Percentiles rank a stretch among this genome's conserved stretches.
phyloP scores from a whole-genome alignment of 2,888 invertebrate genomes.

The Stenodera caucasica region DNA sequence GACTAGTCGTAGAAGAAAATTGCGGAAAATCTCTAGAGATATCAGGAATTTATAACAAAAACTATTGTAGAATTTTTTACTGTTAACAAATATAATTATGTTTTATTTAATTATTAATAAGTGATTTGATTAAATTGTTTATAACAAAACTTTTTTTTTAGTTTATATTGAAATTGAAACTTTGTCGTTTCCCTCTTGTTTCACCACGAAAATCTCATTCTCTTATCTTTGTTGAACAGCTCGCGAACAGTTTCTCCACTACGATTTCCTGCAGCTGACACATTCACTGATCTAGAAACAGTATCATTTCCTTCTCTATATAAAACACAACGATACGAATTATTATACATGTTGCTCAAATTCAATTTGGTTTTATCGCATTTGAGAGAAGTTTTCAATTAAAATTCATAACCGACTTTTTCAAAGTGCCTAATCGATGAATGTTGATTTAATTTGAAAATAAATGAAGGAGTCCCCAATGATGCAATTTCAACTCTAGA shows the following conservation, averaged over 20 bases:
- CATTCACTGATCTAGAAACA: slow-evolving; percentile 35
- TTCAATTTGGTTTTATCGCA: background rate
- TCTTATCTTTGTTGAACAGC: slow-evolving; percentile 29
- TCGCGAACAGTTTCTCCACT: slow-evolving; percentile 26
- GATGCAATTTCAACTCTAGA: too few species aligned
- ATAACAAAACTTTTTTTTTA: background rate
- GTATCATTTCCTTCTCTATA: slow-evolving; percentile 18
- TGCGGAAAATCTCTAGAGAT: background rate
- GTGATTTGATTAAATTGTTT: too few species aligned
- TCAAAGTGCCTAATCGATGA: too few species aligned
- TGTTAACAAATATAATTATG: background rate
- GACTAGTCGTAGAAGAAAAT: background rate
- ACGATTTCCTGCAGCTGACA: slow-evolving; percentile 38
- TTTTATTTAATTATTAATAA: too few species aligned
- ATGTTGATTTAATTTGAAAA: too few species aligned
- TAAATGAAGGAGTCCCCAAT: too few species aligned
- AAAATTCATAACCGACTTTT: background rate
- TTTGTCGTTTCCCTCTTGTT: background rate
- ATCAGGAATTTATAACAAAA: background rate
- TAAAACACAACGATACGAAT: background rate
- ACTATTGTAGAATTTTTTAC: background rate
- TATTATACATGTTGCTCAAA: background rate
- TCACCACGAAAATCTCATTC: slow-evolving; percentile 18
- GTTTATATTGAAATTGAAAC: background rate
- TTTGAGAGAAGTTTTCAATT: background rate